Percentiles rank a stretch among this genome's conserved stretches.
phyloP scores from a whole-genome alignment of 1,140 invertebrate species.

The Drosophila obscura region DNA sequence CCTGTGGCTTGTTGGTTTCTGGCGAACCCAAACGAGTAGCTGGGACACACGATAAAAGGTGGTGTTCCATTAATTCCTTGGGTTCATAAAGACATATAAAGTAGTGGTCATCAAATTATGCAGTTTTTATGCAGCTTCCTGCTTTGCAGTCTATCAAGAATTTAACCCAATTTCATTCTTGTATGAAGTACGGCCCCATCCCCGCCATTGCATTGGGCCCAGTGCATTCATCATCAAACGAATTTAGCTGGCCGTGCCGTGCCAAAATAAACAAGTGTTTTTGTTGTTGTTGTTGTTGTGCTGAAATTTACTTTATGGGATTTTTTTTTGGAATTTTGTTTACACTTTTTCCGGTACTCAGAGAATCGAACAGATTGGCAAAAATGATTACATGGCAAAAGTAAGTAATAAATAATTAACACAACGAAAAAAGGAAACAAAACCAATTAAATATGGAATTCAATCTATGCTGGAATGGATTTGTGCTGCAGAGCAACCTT shows the following conservation, averaged over 20 bases:
- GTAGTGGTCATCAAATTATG: neutral
- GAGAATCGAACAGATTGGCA: neutral
- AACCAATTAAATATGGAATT: slow-evolving; percentile 11
- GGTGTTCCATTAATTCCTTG: too few relatives aligned
- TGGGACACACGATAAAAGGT: too few relatives aligned
- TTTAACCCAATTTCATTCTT: slow-evolving; percentile 18
- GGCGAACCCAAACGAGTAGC: too few relatives aligned
- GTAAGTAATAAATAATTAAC: slow-evolving; percentile 17
- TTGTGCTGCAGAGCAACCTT: neutral
- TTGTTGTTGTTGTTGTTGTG: slow-evolving; percentile 7
- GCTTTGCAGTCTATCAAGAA: slow-evolving; percentile 12
- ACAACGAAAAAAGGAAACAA: slow-evolving; percentile 21
- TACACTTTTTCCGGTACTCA: slow-evolving; percentile 21
- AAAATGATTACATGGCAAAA: slow-evolving; percentile 1
- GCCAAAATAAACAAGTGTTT: slow-evolving; percentile 40
- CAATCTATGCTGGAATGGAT: neutral
- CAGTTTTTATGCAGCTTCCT: neutral
- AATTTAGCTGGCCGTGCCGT: slow-evolving; percentile 19
- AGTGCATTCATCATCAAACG: slow-evolving; percentile 49
- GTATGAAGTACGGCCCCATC: slow-evolving; percentile 27
- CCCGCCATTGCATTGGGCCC: slow-evolving; percentile 8
- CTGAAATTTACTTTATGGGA: slow-evolving; percentile 18
- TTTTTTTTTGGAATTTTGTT: slow-evolving; percentile 24
- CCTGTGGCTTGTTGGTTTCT: too few relatives aligned
- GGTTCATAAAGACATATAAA: too few relatives aligned